Conservation (phyloP, 2,888 invertebrate species). For the Cephus pygmeus region DNA sequence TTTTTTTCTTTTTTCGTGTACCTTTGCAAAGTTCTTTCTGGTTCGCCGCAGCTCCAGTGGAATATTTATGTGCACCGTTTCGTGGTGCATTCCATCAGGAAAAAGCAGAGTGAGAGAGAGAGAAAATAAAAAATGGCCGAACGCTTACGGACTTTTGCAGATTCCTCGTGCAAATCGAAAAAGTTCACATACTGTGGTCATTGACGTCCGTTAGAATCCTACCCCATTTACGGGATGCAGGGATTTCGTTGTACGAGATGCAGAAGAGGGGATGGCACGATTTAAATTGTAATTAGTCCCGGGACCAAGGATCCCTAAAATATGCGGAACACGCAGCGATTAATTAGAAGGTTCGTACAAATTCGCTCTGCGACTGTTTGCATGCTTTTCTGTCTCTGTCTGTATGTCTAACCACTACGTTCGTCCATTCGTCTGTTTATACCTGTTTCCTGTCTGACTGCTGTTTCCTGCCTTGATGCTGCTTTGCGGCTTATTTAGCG, state of each 20-base stretch:
- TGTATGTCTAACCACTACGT: too few relatives aligned
- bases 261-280: not conserved
- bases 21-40: not conserved
- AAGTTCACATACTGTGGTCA: too few relatives aligned
- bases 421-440: too few relatives aligned
- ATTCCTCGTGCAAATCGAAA: too few relatives aligned
- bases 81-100: not conserved
- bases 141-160: too few relatives aligned
- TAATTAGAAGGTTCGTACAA: constrained; percentile 54
- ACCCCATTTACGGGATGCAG: too few relatives aligned
- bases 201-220: too few relatives aligned
- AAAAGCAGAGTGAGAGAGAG: not conserved
- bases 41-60: not conserved
- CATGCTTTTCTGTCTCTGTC: too few relatives aligned
- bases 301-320: constrained; percentile 15
- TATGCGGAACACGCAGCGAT: constrained; percentile 50
- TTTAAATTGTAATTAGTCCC: constrained; percentile 1
- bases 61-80: not conserved
- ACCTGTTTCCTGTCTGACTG: constrained; percentile 12
- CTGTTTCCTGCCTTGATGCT: constrained; percentile 30
- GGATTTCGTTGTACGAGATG: too few relatives aligned
- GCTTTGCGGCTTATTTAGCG: constrained; percentile 54
- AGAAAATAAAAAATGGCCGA: too few relatives aligned
- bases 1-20: not conserved
- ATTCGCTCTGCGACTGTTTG: too few relatives aligned